phyloP scores from a whole-genome alignment of 1,140 invertebrate species.

The Oedothorax gibbosus region DNA sequence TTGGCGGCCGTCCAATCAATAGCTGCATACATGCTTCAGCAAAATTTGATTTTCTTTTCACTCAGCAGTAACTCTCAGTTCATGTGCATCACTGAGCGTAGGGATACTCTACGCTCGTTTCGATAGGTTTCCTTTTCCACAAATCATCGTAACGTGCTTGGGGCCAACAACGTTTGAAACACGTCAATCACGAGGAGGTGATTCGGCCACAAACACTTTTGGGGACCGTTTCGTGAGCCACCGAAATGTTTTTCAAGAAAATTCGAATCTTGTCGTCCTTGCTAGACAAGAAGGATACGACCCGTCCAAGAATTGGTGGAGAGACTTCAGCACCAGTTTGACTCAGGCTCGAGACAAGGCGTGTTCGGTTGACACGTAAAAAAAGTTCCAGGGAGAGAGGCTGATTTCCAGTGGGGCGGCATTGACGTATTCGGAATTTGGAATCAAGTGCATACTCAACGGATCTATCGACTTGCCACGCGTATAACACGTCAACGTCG shows the following conservation, averaged over 20 bases:
- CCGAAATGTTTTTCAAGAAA: not conserved
- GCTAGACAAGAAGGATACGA: not conserved
- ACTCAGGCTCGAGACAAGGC: not conserved
- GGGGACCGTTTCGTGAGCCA: not conserved
- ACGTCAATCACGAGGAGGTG: not conserved
- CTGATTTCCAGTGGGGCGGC: not conserved
- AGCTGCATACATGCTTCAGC: not conserved
- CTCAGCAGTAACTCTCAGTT: conserved; percentile 3
- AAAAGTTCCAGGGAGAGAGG: not conserved
- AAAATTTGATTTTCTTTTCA: not conserved
- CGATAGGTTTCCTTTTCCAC: not conserved
- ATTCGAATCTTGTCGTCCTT: not conserved
- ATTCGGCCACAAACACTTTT: not conserved
- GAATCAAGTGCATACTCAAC: not conserved
- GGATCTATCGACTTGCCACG: not conserved
- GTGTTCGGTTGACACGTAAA: not conserved
- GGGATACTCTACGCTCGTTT: not conserved
- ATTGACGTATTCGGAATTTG: conserved; percentile 14
- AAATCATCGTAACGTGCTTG: not conserved
- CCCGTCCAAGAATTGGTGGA: not conserved
- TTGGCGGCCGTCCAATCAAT: not conserved
- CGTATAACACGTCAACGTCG: not conserved
- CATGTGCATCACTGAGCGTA: not conserved
- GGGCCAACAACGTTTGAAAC: conserved; percentile 3
- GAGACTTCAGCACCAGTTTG: not conserved